These are phyloP conservation scores for Radopholus similis DNA, from an alignment of 1,140 invertebrate genomes.

Conservation along the genomic window DNA sequence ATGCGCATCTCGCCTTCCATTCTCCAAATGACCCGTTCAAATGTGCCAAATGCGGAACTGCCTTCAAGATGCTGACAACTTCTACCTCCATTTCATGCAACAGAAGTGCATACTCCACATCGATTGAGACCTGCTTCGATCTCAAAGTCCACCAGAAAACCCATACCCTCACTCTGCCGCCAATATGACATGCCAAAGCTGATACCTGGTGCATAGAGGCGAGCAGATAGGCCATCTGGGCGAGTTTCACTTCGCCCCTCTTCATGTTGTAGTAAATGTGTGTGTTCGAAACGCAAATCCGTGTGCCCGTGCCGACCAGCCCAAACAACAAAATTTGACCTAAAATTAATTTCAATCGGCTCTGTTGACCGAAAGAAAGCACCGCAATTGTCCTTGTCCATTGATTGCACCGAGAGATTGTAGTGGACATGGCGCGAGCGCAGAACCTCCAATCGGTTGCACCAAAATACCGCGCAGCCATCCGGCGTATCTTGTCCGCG, in stretches of 20 bases:
- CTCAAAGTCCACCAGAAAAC: no score
- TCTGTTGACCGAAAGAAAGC: background rate
- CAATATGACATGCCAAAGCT: background rate
- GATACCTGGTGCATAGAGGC: conserved; percentile 11
- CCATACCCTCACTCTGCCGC: no score
- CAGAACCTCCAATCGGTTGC: background rate
- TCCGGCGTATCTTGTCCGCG: conserved; percentile 2
- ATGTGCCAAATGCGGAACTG: no score
- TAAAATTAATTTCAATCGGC: background rate
- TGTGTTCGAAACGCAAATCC: conserved; percentile 22
- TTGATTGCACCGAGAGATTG: conserved; percentile 1
- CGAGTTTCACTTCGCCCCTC: conserved; percentile 7
- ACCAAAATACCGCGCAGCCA: conserved; percentile 22
- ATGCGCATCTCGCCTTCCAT: no score
- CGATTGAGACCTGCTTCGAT: no score
- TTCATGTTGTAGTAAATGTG: conserved; percentile 22
- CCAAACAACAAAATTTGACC: conserved; percentile 7
- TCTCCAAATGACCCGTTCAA: no score
- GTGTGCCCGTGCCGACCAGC: background rate
- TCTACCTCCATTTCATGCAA: no score
- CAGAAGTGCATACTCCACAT: no score
- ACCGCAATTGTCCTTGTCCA: conserved; percentile 20
- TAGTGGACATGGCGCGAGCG: background rate
- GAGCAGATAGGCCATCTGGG: conserved; percentile 19
- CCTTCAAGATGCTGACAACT: no score